phyloP scores from a whole-genome alignment of 1,140 invertebrate genomes.

The Penaeus vannamei region DNA sequence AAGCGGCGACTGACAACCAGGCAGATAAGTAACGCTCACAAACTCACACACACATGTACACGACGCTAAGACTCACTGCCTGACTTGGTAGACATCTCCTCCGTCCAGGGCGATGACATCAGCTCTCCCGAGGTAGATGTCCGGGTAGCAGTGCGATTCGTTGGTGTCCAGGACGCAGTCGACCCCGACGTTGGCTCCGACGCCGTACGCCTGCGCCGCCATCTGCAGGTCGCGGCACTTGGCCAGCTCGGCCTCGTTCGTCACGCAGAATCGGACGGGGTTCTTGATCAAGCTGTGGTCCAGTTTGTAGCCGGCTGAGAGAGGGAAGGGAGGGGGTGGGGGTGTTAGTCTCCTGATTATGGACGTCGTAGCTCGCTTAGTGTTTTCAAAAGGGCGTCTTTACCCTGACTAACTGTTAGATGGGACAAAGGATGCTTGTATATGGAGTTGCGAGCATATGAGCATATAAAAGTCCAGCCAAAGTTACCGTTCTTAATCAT shows the following conservation, averaged over 20 bases:
- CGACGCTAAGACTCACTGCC: conserved; percentile 74
- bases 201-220: conserved; percentile 78
- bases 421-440: not conserved
- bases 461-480: not conserved
- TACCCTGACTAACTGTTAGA: not conserved
- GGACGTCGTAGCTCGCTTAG: not conserved
- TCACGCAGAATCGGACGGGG: conserved; percentile 78
- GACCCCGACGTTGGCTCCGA: conserved; percentile 79
- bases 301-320: conserved; percentile 36
- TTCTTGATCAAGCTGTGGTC: conserved; percentile 70
- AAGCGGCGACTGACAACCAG: not conserved
- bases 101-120: conserved; percentile 82
- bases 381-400: not conserved
- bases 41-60: not conserved
- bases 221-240: conserved; percentile 78
- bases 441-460: no score
- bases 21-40: not conserved
- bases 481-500: conserved; percentile 32
- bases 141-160: conserved; percentile 79
- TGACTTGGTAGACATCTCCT: conserved; percentile 81
- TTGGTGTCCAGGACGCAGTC: conserved; percentile 71
- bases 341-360: not conserved
- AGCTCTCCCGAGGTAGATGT: conserved; percentile 76
- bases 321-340: not conserved
- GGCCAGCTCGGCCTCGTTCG: conserved; percentile 75